Evolutionary conservation across 1,140 invertebrate genomes (phyloP).

Genomic region (Dinothrombium tinctorium): DNA sequence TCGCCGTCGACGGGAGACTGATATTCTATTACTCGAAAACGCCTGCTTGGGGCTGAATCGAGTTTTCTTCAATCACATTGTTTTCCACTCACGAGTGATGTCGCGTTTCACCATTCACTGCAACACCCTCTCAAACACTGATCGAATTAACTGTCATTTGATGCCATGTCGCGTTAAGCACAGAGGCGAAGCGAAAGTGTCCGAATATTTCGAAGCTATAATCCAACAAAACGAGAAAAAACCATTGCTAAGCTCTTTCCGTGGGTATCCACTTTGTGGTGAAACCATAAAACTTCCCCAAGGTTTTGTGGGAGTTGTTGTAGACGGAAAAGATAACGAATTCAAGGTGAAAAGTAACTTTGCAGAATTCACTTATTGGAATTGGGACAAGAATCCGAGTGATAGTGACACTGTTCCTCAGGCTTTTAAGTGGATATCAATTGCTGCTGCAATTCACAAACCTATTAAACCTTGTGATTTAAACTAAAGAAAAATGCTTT

Average conservation of each 20-base stretch:
- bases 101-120: too few species aligned
- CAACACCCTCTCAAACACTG: too few species aligned
- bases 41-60: conserved; percentile 15
- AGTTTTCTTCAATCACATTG: too few species aligned
- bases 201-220: conserved; percentile 8
- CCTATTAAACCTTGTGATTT: not conserved
- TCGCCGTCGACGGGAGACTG: conserved; percentile 78
- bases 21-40: conserved; percentile 62
- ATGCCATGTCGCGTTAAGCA: conserved; percentile 46
- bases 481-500: not conserved
- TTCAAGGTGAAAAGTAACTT: conserved; percentile 29
- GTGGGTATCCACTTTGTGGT: conserved; percentile 41
- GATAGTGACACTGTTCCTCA: conserved; percentile 37
- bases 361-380: conserved; percentile 43
- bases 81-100: too few species aligned
- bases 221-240: not conserved
- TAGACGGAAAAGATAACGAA: conserved; percentile 35
- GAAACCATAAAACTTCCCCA: conserved; percentile 31
- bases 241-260: conserved; percentile 22
- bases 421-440: conserved; percentile 47
- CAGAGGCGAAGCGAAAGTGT: conserved; percentile 39
- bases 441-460: conserved; percentile 36
- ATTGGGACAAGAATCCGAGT: conserved; percentile 44
- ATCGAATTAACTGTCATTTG: conserved; percentile 30
- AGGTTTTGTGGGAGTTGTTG: conserved; percentile 36